phyloP scores from a whole-genome alignment of 2,797 vertebrate species.

The Acipenser ruthenus region DNA sequence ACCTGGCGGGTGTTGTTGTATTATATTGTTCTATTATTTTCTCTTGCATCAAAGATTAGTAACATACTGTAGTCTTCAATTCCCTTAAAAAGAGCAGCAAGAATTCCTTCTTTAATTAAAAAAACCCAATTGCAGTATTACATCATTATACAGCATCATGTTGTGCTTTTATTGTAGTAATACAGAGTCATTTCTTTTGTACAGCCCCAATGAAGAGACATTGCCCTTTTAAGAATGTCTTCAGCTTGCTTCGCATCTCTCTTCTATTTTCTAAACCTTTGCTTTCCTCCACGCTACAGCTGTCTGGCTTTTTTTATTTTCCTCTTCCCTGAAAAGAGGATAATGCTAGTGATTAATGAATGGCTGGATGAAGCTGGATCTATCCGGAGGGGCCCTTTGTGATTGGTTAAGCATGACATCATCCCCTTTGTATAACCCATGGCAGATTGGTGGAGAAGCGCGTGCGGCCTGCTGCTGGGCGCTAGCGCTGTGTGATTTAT shows the following conservation, averaged over 20 bases:
- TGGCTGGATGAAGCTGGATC: conserved; percentile 53
- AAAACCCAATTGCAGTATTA: no score
- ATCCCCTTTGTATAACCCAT: conserved; percentile 62
- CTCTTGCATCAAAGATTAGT: no score
- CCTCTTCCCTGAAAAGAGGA: conserved; percentile 53
- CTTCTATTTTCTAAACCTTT: conserved; percentile 11
- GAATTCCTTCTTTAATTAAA: no score
- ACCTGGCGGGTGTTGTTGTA: no score
- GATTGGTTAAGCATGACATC: conserved; percentile 75
- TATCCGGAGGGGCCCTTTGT: conserved; percentile 51
- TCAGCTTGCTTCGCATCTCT: not conserved
- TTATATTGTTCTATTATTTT: no score
- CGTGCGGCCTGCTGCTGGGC: conserved; percentile 52
- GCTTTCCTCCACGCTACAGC: conserved; percentile 26
- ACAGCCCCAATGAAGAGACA: not conserved
- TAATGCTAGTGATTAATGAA: conserved; percentile 65
- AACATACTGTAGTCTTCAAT: no score
- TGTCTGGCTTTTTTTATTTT: conserved; percentile 49
- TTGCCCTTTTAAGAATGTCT: not conserved
- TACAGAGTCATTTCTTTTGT: no score
- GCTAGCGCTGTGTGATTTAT: conserved; percentile 18
- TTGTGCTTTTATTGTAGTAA: no score
- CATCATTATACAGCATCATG: not conserved
- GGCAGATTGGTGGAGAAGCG: conserved; percentile 57
- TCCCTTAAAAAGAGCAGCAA: no score